Base-by-base conservation (phyloP, 2,797 vertebrate species). In the Urosaurus nigricauda region DNA sequence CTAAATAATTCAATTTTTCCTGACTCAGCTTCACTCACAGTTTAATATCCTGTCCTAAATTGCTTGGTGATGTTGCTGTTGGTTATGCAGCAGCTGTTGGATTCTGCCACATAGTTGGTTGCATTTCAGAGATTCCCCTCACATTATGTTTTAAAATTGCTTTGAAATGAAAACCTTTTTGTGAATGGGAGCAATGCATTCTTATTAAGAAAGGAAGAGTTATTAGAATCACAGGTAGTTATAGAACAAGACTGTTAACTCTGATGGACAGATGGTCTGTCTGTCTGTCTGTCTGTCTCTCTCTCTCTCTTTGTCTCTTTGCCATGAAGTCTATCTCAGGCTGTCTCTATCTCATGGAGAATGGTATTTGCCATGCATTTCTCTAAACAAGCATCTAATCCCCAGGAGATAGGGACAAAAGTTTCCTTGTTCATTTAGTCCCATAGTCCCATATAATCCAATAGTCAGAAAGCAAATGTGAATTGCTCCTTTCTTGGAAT, bases 301-400 rank as follows among this genome's bases (percentile, higher is more conserved):
- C n/a, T n/a, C n/a, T 84, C 53, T 90, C 21, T 21, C 8, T 24
- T 29, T 4, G 16, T 68, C 32, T 32, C 90, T 70, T 84, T 93
- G 40, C n/a, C 68, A 32, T 77, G 7, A 63, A 89, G 93, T 89
- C 92, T 90, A 91, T 80, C 92, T 93, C 94, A 94, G 87, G 89
- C 94, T n/a, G n/a, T n/a, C n/a, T n/a, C n/a, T n/a, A n/a, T n/a
- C n/a, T n/a, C 47, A 35, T 81, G 80, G 92, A 94, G 88, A 95
- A 95, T 95, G 95, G 92, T 92, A 92, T 95, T 95, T 94, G 94
- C 90, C 94, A 93, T 95, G 94, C 91, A 95, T 94, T 95, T 94
- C 95, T 95, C 83, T 95, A 88, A 91, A 95, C 94, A 95, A 95
- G 94, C 92, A 93, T 94, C 0, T 91, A 93, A 94, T 95, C 92